A percentile compares a stretch with the other conserved stretches of the same genome.
Evolutionary conservation across 2,113 vertebrate genomes (phyloP).

Genomic region (Bolborhynchus lineola): DNA sequence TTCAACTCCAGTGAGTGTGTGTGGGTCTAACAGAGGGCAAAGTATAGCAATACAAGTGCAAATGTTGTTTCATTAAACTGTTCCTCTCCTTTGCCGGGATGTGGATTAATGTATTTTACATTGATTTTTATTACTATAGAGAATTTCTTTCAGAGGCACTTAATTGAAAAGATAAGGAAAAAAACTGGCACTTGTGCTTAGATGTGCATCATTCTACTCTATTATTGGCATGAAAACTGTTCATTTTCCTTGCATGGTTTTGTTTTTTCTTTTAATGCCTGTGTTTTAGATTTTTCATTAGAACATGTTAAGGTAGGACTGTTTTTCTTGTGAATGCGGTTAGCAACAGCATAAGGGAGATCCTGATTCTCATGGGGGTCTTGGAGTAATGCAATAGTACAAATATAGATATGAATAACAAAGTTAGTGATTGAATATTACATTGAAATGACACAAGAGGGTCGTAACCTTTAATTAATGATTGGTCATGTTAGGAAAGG

Average conservation of each 20-base stretch:
- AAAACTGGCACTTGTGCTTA: not conserved
- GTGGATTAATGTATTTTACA: not conserved
- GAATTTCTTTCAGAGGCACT: not conserved
- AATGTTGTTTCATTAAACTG: not conserved
- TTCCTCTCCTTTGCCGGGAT: not conserved
- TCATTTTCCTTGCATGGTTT: not conserved
- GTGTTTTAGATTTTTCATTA: not conserved
- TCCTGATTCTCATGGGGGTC: not conserved
- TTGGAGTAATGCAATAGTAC: not conserved
- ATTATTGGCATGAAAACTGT: not conserved
- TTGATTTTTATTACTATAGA: not conserved
- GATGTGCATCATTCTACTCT: not conserved
- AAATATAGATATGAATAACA: not conserved
- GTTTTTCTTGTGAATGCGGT: not conserved
- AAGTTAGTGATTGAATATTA: not conserved
- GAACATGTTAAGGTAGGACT: not conserved
- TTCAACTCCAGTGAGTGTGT: not conserved
- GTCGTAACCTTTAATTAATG: not conserved
- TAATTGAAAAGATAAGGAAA: not conserved
- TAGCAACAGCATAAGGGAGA: not conserved
- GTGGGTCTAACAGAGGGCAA: not conserved
- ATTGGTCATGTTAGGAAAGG: not conserved
- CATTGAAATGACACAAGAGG: not conserved
- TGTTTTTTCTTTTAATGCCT: not conserved
- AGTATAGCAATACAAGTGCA: not conserved